A percentile compares a stretch with the other conserved stretches of the same genome.
Evolutionary conservation across 1,140 invertebrate genomes (phyloP).

Genomic region (Nasonia giraulti): DNA sequence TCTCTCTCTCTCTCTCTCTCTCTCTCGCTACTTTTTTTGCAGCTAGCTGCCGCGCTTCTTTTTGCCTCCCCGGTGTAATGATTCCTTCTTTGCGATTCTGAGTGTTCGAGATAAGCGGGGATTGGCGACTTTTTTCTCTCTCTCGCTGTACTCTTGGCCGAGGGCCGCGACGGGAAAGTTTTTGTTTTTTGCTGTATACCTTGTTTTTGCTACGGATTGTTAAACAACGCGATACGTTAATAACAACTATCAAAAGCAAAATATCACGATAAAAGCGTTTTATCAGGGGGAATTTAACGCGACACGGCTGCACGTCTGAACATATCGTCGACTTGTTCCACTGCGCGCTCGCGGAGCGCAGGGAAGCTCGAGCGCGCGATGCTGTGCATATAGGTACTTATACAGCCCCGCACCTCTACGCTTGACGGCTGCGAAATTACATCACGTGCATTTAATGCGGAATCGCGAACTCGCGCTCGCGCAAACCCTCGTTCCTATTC

Average conservation of each 20-base stretch:
- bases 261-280: not conserved
- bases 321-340: not conserved
- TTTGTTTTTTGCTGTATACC: too few species aligned
- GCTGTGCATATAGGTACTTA: not conserved
- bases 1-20: not conserved
- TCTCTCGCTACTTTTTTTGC: too few species aligned
- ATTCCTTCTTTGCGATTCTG: slow-evolving; percentile 1
- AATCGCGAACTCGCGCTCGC: not conserved
- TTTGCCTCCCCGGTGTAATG: not conserved
- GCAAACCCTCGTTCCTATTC: not conserved
- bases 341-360: not conserved
- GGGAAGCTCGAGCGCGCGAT: not conserved
- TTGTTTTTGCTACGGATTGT: too few species aligned
- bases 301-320: not conserved
- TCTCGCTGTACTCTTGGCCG: too few species aligned
- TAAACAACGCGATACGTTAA: too few species aligned
- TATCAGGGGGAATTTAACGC: not conserved
- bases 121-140: not conserved
- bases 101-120: not conserved
- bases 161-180: not conserved
- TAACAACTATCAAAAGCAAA: too few species aligned
- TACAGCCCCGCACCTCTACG: not conserved
- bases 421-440: slow-evolving; percentile 10
- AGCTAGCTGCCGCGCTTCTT: too few species aligned
- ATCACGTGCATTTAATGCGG: slow-evolving; percentile 7